Evolutionary conservation across 2,888 invertebrate species (phyloP).

Genomic region (Loripinus fragilis): DNA sequence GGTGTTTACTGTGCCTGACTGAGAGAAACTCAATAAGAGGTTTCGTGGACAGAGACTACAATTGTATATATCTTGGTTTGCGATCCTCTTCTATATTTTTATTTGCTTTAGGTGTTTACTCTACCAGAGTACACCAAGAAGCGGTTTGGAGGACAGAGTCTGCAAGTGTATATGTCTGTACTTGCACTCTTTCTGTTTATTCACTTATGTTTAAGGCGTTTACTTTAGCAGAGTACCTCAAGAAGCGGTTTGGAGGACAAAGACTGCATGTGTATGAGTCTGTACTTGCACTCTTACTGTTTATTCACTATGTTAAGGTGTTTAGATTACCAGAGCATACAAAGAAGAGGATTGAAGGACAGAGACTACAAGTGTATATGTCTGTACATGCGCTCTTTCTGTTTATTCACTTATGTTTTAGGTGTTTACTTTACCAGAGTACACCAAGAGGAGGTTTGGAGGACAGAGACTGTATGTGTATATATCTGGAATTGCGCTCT

Average conservation of each 20-base stretch:
- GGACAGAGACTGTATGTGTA: no score
- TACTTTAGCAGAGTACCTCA: conserved; percentile 85
- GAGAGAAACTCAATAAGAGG: no score
- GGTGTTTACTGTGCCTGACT: conserved; percentile 64
- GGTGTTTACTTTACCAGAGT: conserved; percentile 85
- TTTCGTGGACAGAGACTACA: no score
- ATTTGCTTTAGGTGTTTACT: conserved; percentile 83
- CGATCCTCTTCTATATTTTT: no score
- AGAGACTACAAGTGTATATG: conserved; percentile 85
- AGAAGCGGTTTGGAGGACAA: conserved; percentile 85
- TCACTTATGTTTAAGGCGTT: conserved; percentile 83
- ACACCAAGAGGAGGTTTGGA: no score
- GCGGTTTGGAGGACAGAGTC: conserved; percentile 85
- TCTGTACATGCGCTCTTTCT: conserved; percentile 84
- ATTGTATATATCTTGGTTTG: no score
- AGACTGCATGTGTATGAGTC: no score
- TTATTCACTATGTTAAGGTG: no score
- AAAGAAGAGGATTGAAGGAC: conserved; percentile 85
- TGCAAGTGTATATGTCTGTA: conserved; percentile 85
- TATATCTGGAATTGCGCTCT: no score
- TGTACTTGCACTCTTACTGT: no score
- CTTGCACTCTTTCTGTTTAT: no score
- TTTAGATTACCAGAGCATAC: conserved; percentile 86
- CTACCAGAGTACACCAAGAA: conserved; percentile 85
- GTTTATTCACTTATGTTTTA: no score